A percentile compares a stretch with the other conserved stretches of the same genome.
Evolutionary conservation across 2,113 vertebrate genomes (phyloP).

Genomic region (Cephalopholis sonnerati): DNA sequence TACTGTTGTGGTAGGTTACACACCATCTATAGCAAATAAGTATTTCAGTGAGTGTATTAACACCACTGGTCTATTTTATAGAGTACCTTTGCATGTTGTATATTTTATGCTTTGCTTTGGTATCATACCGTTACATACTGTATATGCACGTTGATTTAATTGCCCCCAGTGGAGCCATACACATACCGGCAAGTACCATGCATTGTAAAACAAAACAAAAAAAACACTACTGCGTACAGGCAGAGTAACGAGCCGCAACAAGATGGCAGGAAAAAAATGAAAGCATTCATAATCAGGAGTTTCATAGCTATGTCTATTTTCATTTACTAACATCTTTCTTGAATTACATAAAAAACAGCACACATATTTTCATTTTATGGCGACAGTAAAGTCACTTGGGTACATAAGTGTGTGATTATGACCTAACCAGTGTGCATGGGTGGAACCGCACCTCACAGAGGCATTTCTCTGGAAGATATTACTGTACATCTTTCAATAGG

Average conservation of each 20-base stretch:
- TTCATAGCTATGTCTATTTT: constrained; percentile 51
- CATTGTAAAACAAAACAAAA: constrained; percentile 12
- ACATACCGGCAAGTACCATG: constrained; percentile 12
- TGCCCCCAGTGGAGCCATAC: constrained; percentile 43
- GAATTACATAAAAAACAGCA: constrained; percentile 54
- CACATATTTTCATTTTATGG: constrained; percentile 70
- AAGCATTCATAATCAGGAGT: constrained; percentile 45
- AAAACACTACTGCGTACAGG: constrained; percentile 44
- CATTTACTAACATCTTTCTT: constrained; percentile 49
- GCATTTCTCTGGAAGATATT: constrained; percentile 63
- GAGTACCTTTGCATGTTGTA: constrained; percentile 36
- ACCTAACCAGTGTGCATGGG: constrained; percentile 38
- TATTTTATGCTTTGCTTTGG: constrained; percentile 44
- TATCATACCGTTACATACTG: constrained; percentile 31
- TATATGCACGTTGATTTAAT: constrained; percentile 44
- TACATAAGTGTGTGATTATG: constrained; percentile 66
- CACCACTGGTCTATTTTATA: constrained; percentile 27
- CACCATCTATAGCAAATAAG: constrained; percentile 14
- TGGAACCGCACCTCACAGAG: constrained; percentile 35
- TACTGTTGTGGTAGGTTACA: constrained; percentile 9
- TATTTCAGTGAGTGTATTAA: constrained; percentile 37
- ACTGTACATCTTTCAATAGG: constrained; percentile 67
- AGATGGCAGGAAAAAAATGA: constrained; percentile 44
- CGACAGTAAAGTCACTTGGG: constrained; percentile 65
- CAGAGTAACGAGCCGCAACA: constrained; percentile 56